phyloP scores from a whole-genome alignment of 2,888 invertebrate genomes.

The Carpatolechia fugitivella region DNA sequence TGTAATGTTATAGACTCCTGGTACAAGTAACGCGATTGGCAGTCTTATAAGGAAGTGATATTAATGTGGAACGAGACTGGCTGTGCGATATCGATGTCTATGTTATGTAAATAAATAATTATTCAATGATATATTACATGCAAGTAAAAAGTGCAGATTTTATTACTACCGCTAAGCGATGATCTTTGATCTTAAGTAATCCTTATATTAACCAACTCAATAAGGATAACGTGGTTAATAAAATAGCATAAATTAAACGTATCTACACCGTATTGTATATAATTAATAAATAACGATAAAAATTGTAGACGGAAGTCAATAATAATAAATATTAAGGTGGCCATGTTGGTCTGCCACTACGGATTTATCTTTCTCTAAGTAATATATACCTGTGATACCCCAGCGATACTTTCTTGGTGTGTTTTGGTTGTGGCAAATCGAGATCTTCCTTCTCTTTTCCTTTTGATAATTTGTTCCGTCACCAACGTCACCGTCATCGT shows the following conservation, averaged over 20 bases:
- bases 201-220: no score
- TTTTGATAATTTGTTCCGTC: no score
- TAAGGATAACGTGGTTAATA: no score
- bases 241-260: no score
- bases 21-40: neutral
- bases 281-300: no score
- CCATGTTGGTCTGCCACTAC: neutral
- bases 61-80: constrained; percentile 1
- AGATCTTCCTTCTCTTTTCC: neutral
- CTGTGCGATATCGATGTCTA: neutral
- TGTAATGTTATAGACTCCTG: neutral
- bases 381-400: constrained; percentile 5
- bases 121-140: neutral
- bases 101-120: neutral
- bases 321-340: no score
- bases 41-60: constrained; percentile 28
- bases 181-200: no score
- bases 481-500: no score
- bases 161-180: no score
- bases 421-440: neutral
- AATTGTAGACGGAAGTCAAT: no score
- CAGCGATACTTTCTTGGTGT: neutral
- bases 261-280: no score
- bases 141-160: no score
- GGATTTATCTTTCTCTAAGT: constrained; percentile 5